These are phyloP conservation scores for Anthopleura xanthogrammica DNA, from an alignment of 92 coral and sea anemone species.

Conservation along the genomic window DNA sequence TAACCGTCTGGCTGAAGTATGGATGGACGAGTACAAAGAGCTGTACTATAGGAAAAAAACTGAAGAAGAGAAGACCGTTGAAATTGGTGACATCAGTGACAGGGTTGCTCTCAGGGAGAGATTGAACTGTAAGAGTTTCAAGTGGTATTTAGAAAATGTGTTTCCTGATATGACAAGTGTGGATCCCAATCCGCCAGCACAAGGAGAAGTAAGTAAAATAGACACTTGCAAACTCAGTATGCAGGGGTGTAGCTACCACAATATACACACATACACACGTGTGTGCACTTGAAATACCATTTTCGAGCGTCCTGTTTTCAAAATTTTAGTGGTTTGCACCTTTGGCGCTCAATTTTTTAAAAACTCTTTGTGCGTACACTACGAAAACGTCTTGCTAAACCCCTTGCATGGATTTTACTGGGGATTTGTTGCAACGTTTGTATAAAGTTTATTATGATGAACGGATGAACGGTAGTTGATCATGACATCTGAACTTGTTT, in stretches of 20 bases:
- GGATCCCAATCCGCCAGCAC: slow-evolving; percentile 90
- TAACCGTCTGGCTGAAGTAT: slow-evolving; percentile 88
- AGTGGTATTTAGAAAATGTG: slow-evolving; percentile 76
- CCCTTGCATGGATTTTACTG: too few relatives aligned
- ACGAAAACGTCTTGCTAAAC: too few relatives aligned
- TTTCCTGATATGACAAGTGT: slow-evolving; percentile 79
- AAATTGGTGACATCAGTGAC: slow-evolving; percentile 82
- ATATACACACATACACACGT: too few relatives aligned
- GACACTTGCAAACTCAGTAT: background rate
- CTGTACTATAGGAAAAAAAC: slow-evolving; percentile 78
- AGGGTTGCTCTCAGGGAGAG: slow-evolving; percentile 69
- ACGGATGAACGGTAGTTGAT: too few relatives aligned
- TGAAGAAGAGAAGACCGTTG: slow-evolving; percentile 63
- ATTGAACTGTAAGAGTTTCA: slow-evolving; percentile 70
- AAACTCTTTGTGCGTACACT: too few relatives aligned
- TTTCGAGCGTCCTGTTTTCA: too few relatives aligned
- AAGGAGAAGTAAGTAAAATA: slow-evolving; percentile 70
- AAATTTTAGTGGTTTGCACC: too few relatives aligned
- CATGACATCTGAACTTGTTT: background rate
- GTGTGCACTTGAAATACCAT: too few relatives aligned
- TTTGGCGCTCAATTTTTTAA: too few relatives aligned
- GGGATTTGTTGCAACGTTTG: too few relatives aligned
- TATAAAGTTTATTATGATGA: too few relatives aligned
- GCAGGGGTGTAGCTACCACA: too few relatives aligned
- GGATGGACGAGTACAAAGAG: slow-evolving; percentile 84